Percentiles rank a stretch among this genome's conserved stretches.
phyloP scores from a whole-genome alignment of 1,140 invertebrate species.

The Cecropterus lyciades region DNA sequence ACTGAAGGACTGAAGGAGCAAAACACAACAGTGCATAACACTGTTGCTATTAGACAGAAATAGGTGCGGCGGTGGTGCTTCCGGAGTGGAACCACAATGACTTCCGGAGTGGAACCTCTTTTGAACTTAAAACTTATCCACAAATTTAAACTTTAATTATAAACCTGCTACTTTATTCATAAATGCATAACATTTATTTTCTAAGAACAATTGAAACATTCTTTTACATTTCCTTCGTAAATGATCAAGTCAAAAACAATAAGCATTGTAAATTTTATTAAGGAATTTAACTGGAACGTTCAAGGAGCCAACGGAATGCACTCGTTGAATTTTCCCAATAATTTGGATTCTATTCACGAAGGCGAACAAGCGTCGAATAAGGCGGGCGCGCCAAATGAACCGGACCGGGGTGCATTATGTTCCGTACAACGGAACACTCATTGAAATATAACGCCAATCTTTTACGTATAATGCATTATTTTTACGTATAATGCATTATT shows the following conservation, averaged over 20 bases:
- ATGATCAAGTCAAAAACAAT: background rate
- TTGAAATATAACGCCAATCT: conserved; percentile 15
- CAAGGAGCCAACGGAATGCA: conserved; percentile 49
- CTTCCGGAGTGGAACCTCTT: too few species aligned
- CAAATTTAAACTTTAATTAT: too few species aligned
- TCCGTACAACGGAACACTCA: conserved; percentile 14
- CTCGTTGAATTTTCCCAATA: conserved; percentile 70
- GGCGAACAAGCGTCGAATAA: conserved; percentile 53
- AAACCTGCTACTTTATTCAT: too few species aligned
- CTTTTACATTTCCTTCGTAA: too few species aligned
- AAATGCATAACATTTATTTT: too few species aligned
- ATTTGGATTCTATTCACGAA: conserved; percentile 77
- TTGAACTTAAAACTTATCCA: too few species aligned
- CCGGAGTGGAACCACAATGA: too few species aligned
- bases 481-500: background rate
- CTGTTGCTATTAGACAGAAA: too few species aligned
- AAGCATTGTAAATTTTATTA: background rate
- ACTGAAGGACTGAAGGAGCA: too few species aligned
- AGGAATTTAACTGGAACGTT: conserved; percentile 53
- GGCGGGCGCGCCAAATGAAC: conserved; percentile 65
- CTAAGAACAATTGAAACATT: too few species aligned
- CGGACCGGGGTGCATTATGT: conserved; percentile 54
- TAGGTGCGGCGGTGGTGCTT: too few species aligned
- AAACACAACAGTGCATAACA: too few species aligned
- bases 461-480: background rate